Evolutionary conservation across 2,797 vertebrate genomes (phyloP), one percentile per base, ranked within the genome.

Genomic region (Spheniscus humboldti): DNA sequence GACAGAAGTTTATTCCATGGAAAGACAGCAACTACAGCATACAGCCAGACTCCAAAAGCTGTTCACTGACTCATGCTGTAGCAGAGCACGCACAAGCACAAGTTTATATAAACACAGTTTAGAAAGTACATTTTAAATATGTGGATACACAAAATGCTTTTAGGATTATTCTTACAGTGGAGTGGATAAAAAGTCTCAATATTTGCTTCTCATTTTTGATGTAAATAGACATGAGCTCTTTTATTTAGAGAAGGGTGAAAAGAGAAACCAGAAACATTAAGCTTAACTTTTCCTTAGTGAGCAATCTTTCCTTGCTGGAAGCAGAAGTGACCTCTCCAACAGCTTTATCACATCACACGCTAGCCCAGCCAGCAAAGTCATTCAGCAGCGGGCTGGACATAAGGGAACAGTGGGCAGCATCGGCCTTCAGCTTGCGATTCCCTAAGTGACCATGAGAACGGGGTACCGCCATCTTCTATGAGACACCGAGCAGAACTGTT

Each of bases 361-460:
- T 8, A 59, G 24, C 52, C 73, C 19, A 37, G 12, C 41, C 22
- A 27, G 35, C n/a, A 35, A 10, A 37, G 4, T 35, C 60, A 19
- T 2, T 4, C 16, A 20, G 85, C n/a, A 48, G 43, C 0, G 55
- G 43, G 43, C 27, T 35, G 28, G 5, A 14, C 43, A 45, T 56
- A 33, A 48, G 33, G 60, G 37, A 55, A 28, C 0, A 6, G 41
- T 2, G n/a, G 27, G 59, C 60, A 86, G 52, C 39, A 73, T 2
- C 22, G 50, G 41, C 69, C 67, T 30, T 18, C 4, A 78, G 43
- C 55, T 37, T n/a, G 67, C 1, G 11, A 15, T 9, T 78, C 41
- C 66, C 35, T 2, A 1, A 2, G 55, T 0, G 23, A 84, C 31
- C n/a, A 6, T 1, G 60, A 62, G 75, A 27, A 77, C 0, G 7